Evolutionary conservation across 2,113 vertebrate genomes (phyloP).

Genomic region (Otis tarda): DNA sequence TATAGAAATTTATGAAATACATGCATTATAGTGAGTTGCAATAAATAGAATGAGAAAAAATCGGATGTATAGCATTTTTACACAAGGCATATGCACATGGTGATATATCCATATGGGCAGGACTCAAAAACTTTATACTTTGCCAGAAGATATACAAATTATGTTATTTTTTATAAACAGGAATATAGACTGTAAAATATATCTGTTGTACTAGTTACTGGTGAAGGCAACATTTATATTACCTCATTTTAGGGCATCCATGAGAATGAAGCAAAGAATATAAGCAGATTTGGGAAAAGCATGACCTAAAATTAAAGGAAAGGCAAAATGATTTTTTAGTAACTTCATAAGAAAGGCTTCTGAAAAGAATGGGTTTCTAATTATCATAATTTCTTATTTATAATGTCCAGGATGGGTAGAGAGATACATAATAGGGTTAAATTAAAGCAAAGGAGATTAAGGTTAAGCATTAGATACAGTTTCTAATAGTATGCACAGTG

Average conservation of each 20-base stretch:
- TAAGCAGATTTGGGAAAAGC: neutral
- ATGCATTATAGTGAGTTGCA: neutral
- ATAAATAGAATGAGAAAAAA: neutral
- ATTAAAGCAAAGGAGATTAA: neutral
- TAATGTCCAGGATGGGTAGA: neutral
- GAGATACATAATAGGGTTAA: neutral
- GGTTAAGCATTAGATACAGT: neutral
- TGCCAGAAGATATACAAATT: neutral
- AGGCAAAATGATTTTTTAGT: neutral
- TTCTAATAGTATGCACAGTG: accelerated
- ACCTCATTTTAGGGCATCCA: neutral
- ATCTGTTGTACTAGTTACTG: neutral
- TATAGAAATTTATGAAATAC: neutral
- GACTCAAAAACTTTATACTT: neutral
- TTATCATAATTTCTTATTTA: neutral
- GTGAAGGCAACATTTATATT: neutral
- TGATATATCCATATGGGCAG: neutral
- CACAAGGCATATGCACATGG: neutral
- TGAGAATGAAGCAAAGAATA: neutral
- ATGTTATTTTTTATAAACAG: neutral
- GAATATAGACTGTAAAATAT: neutral
- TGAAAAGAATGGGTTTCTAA: neutral
- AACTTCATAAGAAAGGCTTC: neutral
- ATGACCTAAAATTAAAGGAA: neutral
- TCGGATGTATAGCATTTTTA: neutral